Evolutionary conservation across 2,113 vertebrate genomes (phyloP), one percentile per base, ranked within the genome.

Genomic region (Garra rufa): DNA sequence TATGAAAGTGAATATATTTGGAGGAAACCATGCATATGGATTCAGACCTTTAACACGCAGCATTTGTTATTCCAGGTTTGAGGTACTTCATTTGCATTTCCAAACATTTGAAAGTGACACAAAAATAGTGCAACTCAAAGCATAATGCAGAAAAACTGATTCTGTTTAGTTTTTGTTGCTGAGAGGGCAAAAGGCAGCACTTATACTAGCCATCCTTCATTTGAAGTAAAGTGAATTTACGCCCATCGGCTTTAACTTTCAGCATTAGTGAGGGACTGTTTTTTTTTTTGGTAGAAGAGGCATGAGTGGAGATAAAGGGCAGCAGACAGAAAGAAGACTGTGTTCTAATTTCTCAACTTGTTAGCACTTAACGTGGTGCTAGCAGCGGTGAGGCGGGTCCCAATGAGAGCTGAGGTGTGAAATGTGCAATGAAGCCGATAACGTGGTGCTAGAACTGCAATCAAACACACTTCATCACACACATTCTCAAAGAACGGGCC

Each of bases 211-310:
- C 13, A 76, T 57, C 48, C n/a, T 38, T 77, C 21, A 59, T 43
- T 59, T 17, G 52, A 50, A 80, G 61, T 13, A 2, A 55, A 78
- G 85, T 76, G 67, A 76, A 85, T 81, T 85, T 61, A 83, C 34
- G 38, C 76, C 78, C 83, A 41, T 48, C 4, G 73, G 83, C 71
- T 52, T 57, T 76, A 76, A 52, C 70, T 76, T 85, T 83, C 17
- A 82, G 48, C 28, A 44, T 80, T 86, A 83, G 78, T 4, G 19
- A 28, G 17, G 4, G 41, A 55, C 19, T 80, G 13, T 43, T 78
- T 34, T 70, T 59, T 43, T 78, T 34, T 70, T 59, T 11, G 19
- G 28, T 21, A 43, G 28, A 79, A 55, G 52, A 67, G 43, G 34
- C 34, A 11, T 24, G 24, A 61, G 43, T 11, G 13, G 8, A 30